phyloP scores from a whole-genome alignment of 1,140 invertebrate species.

The Olivierus martensii region DNA sequence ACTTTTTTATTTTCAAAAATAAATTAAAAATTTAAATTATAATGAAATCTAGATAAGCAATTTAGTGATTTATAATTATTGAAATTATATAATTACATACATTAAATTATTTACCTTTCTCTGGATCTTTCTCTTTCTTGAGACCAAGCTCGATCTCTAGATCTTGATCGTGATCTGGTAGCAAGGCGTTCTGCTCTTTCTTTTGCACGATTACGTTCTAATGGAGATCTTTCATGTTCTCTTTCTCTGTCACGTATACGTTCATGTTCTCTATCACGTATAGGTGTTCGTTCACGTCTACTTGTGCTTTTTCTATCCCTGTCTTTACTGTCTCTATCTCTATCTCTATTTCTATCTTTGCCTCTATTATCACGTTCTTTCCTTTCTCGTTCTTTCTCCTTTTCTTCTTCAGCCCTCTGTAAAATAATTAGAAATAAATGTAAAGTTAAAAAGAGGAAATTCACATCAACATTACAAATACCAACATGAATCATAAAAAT shows the following conservation, averaged over 20 bases:
- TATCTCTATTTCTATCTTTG: slow-evolving; percentile 7
- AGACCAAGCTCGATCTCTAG: slow-evolving; percentile 27
- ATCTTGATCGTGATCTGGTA: not conserved
- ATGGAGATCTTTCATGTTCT: slow-evolving; percentile 2
- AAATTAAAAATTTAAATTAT: no score
- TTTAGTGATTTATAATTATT: no score
- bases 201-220: slow-evolving; percentile 21
- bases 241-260: slow-evolving; percentile 24
- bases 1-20: no score
- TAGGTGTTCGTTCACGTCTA: slow-evolving; percentile 9
- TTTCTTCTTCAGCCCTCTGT: slow-evolving; percentile 25
- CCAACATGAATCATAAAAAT: not conserved
- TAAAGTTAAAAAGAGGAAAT: slow-evolving; percentile 1
- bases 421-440: slow-evolving; percentile 1
- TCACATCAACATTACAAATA: not conserved
- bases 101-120: slow-evolving; percentile 17
- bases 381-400: slow-evolving; percentile 26
- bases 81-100: no score
- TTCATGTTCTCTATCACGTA: slow-evolving; percentile 25
- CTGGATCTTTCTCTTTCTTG: slow-evolving; percentile 29
- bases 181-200: slow-evolving; percentile 13
- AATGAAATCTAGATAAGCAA: no score
- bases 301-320: slow-evolving; percentile 19
- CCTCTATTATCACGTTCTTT: slow-evolving; percentile 16
- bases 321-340: slow-evolving; percentile 23